Evolutionary conservation across 2,797 vertebrate genomes (phyloP).

Genomic region (Rhinella marina): DNA sequence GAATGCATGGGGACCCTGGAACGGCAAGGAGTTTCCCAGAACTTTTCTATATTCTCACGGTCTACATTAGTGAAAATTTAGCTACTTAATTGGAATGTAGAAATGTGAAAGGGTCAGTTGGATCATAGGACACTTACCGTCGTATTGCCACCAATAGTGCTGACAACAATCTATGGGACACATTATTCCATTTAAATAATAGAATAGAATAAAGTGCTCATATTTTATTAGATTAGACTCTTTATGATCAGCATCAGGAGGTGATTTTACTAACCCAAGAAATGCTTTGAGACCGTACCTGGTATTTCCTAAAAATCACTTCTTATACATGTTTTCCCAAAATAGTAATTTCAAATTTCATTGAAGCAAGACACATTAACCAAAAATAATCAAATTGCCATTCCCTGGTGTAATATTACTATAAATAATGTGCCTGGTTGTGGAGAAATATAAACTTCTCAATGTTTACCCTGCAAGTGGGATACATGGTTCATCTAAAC

Average conservation of each 20-base stretch:
- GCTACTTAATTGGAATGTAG: background rate
- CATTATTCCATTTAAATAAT: background rate
- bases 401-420: background rate
- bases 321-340: background rate
- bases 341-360: background rate
- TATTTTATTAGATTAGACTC: background rate
- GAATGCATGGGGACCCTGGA: background rate
- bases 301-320: background rate
- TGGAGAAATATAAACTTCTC: background rate
- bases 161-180: too few relatives aligned
- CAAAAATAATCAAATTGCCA: background rate
- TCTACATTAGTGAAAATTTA: background rate
- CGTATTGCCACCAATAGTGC: background rate
- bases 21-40: background rate
- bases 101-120: background rate
- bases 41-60: constrained; percentile 3
- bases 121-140: background rate
- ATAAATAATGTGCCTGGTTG: background rate
- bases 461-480: background rate
- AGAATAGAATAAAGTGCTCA: too few relatives aligned
- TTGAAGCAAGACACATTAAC: background rate
- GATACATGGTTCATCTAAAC: background rate
- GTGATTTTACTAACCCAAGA: background rate
- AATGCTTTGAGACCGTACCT: background rate
- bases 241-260: background rate